phyloP scores from a whole-genome alignment of 2,888 invertebrate species.

The Acleris cristana region DNA sequence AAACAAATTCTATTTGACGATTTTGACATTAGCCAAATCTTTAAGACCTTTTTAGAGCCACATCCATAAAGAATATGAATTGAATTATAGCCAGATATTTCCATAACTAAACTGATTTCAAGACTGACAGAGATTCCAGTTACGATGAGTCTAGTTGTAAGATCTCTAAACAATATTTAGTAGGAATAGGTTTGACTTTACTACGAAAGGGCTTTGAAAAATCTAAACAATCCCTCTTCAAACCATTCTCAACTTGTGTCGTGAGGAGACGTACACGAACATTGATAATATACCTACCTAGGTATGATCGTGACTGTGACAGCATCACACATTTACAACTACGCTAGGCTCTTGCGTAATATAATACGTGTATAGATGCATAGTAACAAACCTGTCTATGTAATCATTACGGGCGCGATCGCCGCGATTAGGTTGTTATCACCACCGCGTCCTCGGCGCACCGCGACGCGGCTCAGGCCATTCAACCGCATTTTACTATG shows the following conservation, averaged over 20 bases:
- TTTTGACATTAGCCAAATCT: no score
- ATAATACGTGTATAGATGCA: constrained; percentile 29
- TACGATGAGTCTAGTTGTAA: no score
- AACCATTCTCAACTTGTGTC: background rate
- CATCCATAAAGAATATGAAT: no score
- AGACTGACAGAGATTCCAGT: no score
- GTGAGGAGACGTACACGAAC: constrained; percentile 1
- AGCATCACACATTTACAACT: constrained; percentile 25
- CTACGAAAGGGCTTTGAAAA: no score
- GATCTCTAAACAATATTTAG: no score
- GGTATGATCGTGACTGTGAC: constrained; percentile 7
- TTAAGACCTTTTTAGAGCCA: no score
- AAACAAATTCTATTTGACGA: no score
- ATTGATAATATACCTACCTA: background rate
- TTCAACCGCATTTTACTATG: constrained; percentile 62
- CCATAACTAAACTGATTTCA: no score
- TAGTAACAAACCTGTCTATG: constrained; percentile 37
- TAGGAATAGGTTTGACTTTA: no score
- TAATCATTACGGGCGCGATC: constrained; percentile 36
- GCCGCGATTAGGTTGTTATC: constrained; percentile 32
- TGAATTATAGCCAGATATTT: no score
- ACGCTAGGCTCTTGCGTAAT: constrained; percentile 33
- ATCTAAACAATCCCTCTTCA: no score
- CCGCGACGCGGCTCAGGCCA: constrained; percentile 62
- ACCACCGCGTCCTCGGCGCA: constrained; percentile 30